These are phyloP conservation scores for Panthera leo DNA, from an alignment of 2,113 vertebrate species.

Conservation along the genomic window DNA sequence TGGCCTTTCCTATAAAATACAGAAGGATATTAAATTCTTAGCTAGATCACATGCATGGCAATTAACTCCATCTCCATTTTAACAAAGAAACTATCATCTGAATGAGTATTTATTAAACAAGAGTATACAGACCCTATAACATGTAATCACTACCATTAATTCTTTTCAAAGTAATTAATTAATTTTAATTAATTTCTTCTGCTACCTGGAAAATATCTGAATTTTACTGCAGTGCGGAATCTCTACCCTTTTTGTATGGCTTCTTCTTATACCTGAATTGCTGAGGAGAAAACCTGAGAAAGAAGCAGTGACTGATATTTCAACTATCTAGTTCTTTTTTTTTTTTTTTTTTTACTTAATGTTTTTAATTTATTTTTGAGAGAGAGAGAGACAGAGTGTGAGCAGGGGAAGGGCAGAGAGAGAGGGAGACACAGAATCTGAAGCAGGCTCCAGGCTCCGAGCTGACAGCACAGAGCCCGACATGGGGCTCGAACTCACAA, in stretches of 20 bases:
- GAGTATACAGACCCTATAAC: background rate
- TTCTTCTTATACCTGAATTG: background rate
- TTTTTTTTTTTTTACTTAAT: too few relatives aligned
- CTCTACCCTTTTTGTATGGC: background rate
- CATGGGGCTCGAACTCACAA: too few relatives aligned
- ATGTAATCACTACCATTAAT: background rate
- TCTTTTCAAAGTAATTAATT: background rate
- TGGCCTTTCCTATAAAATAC: background rate
- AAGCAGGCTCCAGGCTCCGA: too few relatives aligned
- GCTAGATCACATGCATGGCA: background rate
- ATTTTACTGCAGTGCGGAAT: background rate
- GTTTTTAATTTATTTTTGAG: too few relatives aligned
- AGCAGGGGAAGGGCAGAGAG: too few relatives aligned
- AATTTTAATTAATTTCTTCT: background rate
- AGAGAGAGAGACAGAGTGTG: too few relatives aligned
- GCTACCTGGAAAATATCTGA: background rate
- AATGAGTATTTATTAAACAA: background rate
- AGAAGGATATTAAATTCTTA: background rate
- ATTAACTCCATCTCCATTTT: background rate
- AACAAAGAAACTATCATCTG: background rate
- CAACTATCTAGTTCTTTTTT: background rate
- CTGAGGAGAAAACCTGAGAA: background rate
- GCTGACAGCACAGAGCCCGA: too few relatives aligned
- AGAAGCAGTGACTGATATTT: background rate
- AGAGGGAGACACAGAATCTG: too few relatives aligned